Base-by-base conservation (phyloP, 2,113 vertebrate species). In the Pluvialis apricaria region DNA sequence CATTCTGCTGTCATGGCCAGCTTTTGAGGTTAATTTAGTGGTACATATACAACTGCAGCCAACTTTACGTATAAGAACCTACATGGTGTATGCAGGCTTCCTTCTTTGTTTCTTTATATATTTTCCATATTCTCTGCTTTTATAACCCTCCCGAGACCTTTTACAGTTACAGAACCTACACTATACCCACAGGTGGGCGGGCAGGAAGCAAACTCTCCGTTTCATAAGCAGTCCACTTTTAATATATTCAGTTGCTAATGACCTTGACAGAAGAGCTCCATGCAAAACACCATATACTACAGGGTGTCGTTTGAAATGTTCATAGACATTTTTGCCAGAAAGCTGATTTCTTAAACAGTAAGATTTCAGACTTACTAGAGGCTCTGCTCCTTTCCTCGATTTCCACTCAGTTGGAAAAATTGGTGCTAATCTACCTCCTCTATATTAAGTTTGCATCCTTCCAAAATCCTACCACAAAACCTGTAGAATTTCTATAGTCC, bases 1-100 rank as follows among this genome's bases (percentile, higher is more conserved):
- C 93, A 98, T 98, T 98, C 86, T 97, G 97, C 97, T 98, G 97
- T 98, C 98, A 98, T 86, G 78, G 98, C 96, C 98, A 98, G 98
- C 96, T 98, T 98, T 98, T 97, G 98, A 98, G 98, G 98, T 98
- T 98, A 97, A 97, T 96, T 98, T 95, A 97, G 85, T 97, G 94
- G 95, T 84, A 93, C 26, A 76, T 83, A 70, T 25, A 91, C 70
- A 96, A 69, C 89, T 92, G 86, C 16, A 92, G 95, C 94, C 92
- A 97, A 95, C 88, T 96, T 94, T 51, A 92, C 94, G 65, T 94
- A 51, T 29, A 97, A 96, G 93, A 92, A 95, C 95, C 68, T 93
- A 73, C 51, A 15, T 3, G 72, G 87, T 95, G 71, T 82, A 86
- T 12, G 51, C 51, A 92, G 57, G 88, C 60, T 97, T 97, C 97